Base-by-base conservation (phyloP, 2,113 vertebrate species). In the Limnothrissa miodon region DNA sequence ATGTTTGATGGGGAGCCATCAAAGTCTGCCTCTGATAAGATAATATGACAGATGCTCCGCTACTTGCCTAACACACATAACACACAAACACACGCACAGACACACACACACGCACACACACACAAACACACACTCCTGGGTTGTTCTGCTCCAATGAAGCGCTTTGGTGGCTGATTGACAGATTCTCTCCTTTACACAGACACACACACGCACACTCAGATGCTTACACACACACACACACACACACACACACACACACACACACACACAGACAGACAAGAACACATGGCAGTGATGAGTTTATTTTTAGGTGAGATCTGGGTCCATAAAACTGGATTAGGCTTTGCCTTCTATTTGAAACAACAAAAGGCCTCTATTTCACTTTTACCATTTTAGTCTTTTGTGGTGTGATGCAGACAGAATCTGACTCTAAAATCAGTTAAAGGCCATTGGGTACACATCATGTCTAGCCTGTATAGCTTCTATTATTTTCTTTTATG, bases 61-160 rank as follows among this genome's bases (percentile, higher is more conserved):
- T 17, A 1, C 51, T 23, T 4, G 2, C 42, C 42, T 42, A n/a
- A n/a, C n/a, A n/a, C 42, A 6, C 42, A 2, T 42, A 2, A 42
- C 42, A 42, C 74, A 4, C 56, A 19, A 45, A 39, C 80, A 74
- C 84, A 79, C 83, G 78, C 44, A 78, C 74, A 44, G 39, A 53
- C 79, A 51, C 83, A 51, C 66, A 80, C 78, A 86, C 80, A 82
- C 80, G 82, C 46, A 56, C 78, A 74, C 36, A 83, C 82, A 84
- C 81, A 78, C 62, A 78, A 48, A 83, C 62, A 85, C 46, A 85
- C 79, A 15, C 25, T 78, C 36, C 46, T 17, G 53, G 19, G 8
- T 39, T 48, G n/a, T 17, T 56, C 48, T 36, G 62, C 62, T 70
- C 62, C 62, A 70, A 70, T 70, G 59, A 66, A 70, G 62, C 29